Base-by-base conservation (phyloP, 2,113 vertebrate genomes). In the Micronycteris hirsuta region DNA sequence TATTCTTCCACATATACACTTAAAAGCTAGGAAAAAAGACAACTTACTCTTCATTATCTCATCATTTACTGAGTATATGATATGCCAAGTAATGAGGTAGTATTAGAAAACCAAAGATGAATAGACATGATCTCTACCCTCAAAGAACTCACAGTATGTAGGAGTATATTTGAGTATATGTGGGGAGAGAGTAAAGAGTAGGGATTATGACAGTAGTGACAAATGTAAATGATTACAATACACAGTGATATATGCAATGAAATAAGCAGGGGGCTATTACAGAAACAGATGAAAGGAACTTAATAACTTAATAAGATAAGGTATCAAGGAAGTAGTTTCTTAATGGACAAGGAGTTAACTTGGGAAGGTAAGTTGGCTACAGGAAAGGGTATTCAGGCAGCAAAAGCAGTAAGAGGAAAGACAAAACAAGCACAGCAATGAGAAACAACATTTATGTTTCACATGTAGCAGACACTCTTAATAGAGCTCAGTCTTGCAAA, bases 251-350 rank as follows among this genome's bases (percentile, higher is more conserved):
- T 15, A 24, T 38, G 49, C 31, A 67, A 54, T 17, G 41, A 78
- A 73, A 92, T 76, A 71, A 89, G n/a, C 7, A 67, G 61, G 77
- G 3, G 16, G 15, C 13, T 73, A 67, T 38, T 81, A 88, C 19
- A 88, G 58, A 67, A 71, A 82, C 12, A 89, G 45, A 81, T 36
- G 43, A 89, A 87, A 89, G 20, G 31, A 22, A 61, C 36, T 91
- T 88, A 76, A 45, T 63, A 89, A 87, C 4, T 85, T 58, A 86
- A 14, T 47, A 94, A 47, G 47, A 95, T 93, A 95, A 95, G 43
- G 38, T 68, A 80, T 6, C 43, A 84, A 92, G 31, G 24, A 95
- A 89, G 56, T 81, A 56, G 41, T 86, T 93, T 93, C 45, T 65
- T 77, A 81, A 93, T 41, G 19, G 17, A 80, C 33, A 19, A 93